phyloP scores from a whole-genome alignment of 2,888 invertebrate genomes.

The Synanthedon formicaeformis region DNA sequence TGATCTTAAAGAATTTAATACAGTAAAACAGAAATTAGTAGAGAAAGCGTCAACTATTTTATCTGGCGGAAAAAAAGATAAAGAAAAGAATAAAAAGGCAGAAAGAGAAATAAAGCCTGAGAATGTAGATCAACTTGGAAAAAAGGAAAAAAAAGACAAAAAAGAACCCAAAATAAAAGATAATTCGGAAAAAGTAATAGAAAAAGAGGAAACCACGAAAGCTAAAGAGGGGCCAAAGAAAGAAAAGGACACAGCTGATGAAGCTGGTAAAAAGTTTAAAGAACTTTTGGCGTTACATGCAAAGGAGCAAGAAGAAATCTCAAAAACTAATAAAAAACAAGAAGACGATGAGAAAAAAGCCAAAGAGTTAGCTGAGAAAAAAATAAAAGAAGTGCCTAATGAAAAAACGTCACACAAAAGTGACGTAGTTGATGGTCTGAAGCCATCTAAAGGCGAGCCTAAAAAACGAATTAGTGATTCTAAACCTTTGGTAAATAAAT shows the following conservation, averaged over 20 bases:
- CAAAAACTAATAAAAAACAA: constrained; percentile 5
- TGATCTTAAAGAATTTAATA: not conserved
- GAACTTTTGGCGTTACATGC: constrained; percentile 2
- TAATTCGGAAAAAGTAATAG: not conserved
- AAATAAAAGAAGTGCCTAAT: constrained; percentile 6
- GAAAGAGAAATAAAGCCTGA: not conserved
- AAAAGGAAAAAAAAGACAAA: not conserved
- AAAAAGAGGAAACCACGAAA: constrained; percentile 2
- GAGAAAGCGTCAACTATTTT: not conserved
- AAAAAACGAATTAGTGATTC: not conserved
- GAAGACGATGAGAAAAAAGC: constrained; percentile 9
- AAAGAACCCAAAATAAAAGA: not conserved
- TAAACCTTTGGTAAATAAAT: not conserved
- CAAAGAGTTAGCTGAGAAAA: constrained; percentile 7
- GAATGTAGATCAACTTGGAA: not conserved
- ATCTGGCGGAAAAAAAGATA: not conserved
- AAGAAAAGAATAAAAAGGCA: not conserved
- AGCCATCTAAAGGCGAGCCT: too few species aligned
- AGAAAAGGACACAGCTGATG: constrained; percentile 4
- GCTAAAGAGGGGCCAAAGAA: constrained; percentile 3
- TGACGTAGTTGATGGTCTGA: not conserved
- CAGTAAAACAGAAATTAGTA: not conserved
- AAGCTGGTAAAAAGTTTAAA: constrained; percentile 3
- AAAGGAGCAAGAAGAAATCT: constrained; percentile 6
- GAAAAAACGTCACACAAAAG: constrained; percentile 6